These are phyloP conservation scores for Dendrolimus punctatus DNA, from an alignment of 1,140 invertebrate genomes.

Conservation along the genomic window DNA sequence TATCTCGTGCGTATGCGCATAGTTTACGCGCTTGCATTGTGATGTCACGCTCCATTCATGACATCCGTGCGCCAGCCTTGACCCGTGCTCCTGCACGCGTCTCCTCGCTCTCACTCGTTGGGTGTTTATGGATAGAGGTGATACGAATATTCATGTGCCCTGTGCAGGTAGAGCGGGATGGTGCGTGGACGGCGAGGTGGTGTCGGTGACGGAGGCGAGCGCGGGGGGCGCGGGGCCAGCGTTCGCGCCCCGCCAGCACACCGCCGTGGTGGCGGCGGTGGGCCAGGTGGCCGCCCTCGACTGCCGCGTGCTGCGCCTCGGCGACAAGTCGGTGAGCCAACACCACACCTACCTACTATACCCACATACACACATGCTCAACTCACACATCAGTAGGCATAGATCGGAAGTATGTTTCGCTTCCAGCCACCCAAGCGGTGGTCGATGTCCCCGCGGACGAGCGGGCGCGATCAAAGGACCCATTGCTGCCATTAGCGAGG, in stretches of 20 bases:
- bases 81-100: too few relatives aligned
- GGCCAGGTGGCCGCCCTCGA: conserved; percentile 30
- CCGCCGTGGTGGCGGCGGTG: conserved; percentile 26
- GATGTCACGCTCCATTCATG: too few relatives aligned
- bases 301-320: conserved; percentile 37
- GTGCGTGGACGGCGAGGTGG: conserved; percentile 14
- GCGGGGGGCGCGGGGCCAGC: conserved; percentile 16
- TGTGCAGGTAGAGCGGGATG: conserved; percentile 2
- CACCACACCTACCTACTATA: background rate
- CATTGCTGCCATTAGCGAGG: background rate
- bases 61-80: too few relatives aligned
- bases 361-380: conserved; percentile 6
- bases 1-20: too few relatives aligned
- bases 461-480: conserved; percentile 5
- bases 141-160: too few relatives aligned
- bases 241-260: conserved; percentile 21
- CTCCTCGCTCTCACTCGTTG: too few relatives aligned
- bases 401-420: conserved; percentile 1
- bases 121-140: too few relatives aligned
- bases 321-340: conserved; percentile 34
- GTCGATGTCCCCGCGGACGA: too few relatives aligned
- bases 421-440: background rate
- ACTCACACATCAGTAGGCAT: too few relatives aligned
- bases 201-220: conserved; percentile 9
- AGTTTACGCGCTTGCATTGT: too few relatives aligned